These are phyloP conservation scores for Coracias cyanogaster DNA, from an alignment of 2,797 vertebrate species.

Conservation along the genomic window DNA sequence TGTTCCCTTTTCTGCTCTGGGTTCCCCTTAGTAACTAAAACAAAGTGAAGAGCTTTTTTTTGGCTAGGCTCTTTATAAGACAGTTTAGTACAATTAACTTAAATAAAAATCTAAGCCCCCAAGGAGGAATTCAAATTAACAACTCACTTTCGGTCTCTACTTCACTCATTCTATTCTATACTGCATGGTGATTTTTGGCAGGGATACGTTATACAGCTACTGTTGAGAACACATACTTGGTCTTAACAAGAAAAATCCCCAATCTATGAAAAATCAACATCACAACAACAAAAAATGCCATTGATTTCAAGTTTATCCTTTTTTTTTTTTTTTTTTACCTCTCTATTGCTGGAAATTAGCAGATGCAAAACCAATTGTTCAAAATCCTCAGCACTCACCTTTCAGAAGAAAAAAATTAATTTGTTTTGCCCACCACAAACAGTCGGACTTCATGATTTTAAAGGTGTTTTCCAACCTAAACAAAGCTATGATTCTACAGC, in stretches of 20 bases:
- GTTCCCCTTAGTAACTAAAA: not conserved
- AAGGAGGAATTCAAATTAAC: constrained; percentile 13
- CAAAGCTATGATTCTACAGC: not conserved
- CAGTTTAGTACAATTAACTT: not conserved
- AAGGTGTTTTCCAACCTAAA: not conserved
- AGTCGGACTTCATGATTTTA: not conserved
- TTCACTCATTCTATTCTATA: constrained; percentile 9
- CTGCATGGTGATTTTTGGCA: not conserved
- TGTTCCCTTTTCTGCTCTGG: not conserved
- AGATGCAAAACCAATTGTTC: not conserved
- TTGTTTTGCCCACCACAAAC: not conserved
- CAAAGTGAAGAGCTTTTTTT: not conserved
- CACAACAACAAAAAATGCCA: not conserved
- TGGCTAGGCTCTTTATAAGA: not conserved
- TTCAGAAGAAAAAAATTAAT: not conserved
- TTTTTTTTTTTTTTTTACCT: not conserved
- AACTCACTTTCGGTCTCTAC: not conserved
- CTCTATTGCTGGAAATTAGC: not conserved
- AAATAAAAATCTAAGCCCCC: not conserved
- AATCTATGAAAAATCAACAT: not conserved
- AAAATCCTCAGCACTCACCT: not conserved
- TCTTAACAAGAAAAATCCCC: not conserved
- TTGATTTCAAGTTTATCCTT: not conserved
- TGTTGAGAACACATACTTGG: not conserved
- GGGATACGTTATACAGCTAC: not conserved